Conservation (phyloP, 1,140 invertebrate species). For the Euglossa dilemma region DNA sequence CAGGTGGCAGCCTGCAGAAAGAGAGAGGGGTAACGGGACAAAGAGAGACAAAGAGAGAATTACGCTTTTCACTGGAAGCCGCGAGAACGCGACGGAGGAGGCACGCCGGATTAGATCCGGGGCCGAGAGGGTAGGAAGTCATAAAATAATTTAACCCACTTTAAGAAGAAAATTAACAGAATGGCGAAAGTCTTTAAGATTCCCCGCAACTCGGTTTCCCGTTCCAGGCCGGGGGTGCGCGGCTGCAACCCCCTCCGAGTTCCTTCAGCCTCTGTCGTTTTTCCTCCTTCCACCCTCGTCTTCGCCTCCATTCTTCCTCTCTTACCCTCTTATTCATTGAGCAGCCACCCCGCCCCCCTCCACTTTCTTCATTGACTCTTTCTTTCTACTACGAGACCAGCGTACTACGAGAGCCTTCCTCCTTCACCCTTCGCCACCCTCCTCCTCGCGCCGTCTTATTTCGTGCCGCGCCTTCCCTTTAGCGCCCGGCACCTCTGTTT, state of each 20-base stretch:
- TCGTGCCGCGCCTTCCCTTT: conserved; percentile 23
- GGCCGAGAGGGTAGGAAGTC: conserved; percentile 59
- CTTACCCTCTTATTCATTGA: conserved; percentile 82
- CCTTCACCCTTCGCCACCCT: not conserved
- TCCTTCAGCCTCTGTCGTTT: conserved; percentile 30
- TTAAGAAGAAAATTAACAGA: conserved; percentile 81
- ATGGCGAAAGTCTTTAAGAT: conserved; percentile 81
- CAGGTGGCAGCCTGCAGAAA: not conserved
- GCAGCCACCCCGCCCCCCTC: conserved; percentile 66
- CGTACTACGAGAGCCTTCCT: conserved; percentile 70
- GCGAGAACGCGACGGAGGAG: conserved; percentile 14
- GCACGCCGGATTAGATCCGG: conserved; percentile 12
- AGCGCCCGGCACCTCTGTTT: conserved; percentile 63
- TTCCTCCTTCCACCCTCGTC: conserved; percentile 44
- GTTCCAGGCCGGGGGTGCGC: conserved; percentile 29
- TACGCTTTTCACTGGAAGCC: conserved; percentile 27
- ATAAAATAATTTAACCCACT: conserved; percentile 81
- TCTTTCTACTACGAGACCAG: conserved; percentile 80
- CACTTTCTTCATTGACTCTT: conserved; percentile 83
- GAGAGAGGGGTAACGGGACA: not conserved
- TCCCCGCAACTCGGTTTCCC: conserved; percentile 68
- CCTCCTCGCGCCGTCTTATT: conserved; percentile 22
- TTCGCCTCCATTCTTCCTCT: conserved; percentile 64
- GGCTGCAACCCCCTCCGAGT: conserved; percentile 36
- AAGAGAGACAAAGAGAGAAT: conserved; percentile 36